Conservation (phyloP, 2,797 vertebrate genomes). For the Chaunax sp. region DNA sequence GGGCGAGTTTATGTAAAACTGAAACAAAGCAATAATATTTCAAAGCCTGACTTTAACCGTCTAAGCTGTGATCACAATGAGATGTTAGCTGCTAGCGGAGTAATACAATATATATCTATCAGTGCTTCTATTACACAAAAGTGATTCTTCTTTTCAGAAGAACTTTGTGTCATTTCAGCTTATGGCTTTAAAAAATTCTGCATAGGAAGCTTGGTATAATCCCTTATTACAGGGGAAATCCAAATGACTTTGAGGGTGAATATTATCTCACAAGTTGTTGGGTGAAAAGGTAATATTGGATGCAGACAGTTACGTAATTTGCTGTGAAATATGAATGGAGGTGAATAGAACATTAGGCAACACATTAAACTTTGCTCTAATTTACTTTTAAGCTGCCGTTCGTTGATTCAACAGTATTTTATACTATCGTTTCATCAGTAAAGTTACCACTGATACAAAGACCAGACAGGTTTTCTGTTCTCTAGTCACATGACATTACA, state of each 20-base stretch:
- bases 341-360: conserved; percentile 3
- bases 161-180: conserved; percentile 46
- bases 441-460: background rate
- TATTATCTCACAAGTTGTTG: conserved; percentile 36
- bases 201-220: conserved; percentile 49
- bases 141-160: conserved; percentile 34
- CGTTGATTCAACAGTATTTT: background rate
- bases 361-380: conserved; percentile 14
- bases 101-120: conserved; percentile 24
- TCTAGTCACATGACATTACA: background rate
- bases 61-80: conserved; percentile 19
- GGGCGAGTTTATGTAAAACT: conserved; percentile 21
- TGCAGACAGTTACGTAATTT: conserved; percentile 43
- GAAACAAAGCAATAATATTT: conserved; percentile 36
- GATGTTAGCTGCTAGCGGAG: conserved; percentile 9
- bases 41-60: background rate
- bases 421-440: background rate
- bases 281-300: conserved; percentile 25
- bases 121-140: conserved; percentile 23
- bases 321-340: conserved; percentile 26
- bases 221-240: conserved; percentile 47
- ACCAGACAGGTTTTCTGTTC: background rate
- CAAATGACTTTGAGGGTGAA: conserved; percentile 53
- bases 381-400: conserved; percentile 16
- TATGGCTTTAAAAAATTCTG: conserved; percentile 44